phyloP scores from a whole-genome alignment of 1,140 invertebrate species.

The Drosophila oshimai region DNA sequence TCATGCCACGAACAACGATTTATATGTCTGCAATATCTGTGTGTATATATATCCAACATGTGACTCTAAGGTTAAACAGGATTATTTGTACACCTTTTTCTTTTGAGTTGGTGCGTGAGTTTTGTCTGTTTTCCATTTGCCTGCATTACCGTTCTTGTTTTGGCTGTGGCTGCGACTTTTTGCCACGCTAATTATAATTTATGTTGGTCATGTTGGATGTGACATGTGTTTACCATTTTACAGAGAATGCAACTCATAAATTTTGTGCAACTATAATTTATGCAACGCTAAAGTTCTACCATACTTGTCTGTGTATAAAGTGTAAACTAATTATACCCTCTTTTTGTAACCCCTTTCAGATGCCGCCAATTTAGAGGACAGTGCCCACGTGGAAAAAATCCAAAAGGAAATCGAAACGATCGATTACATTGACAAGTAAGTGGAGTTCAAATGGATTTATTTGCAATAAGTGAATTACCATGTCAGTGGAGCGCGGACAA shows the following conservation, averaged over 20 bases:
- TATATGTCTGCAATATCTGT: slow-evolving; percentile 40
- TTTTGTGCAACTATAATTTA: slow-evolving; percentile 24
- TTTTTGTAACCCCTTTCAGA: slow-evolving; percentile 44
- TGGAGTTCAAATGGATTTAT: slow-evolving; percentile 19
- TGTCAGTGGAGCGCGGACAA: slow-evolving; percentile 29
- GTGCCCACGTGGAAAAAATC: slow-evolving; percentile 63
- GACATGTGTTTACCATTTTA: slow-evolving; percentile 48
- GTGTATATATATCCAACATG: not conserved
- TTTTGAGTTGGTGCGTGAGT: slow-evolving; percentile 51
- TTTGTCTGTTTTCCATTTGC: slow-evolving; percentile 25
- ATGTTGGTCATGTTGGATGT: slow-evolving; percentile 45
- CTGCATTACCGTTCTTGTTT: slow-evolving; percentile 50
- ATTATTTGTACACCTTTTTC: slow-evolving; percentile 43
- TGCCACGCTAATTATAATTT: slow-evolving; percentile 70
- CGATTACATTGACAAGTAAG: slow-evolving; percentile 81
- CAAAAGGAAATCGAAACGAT: slow-evolving; percentile 80
- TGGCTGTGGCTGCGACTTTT: slow-evolving; percentile 41
- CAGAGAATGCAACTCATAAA: slow-evolving; percentile 48
- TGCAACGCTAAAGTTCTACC: slow-evolving; percentile 8
- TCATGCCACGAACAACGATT: slow-evolving; percentile 51
- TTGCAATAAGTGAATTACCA: slow-evolving; percentile 13
- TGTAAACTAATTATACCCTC: slow-evolving; percentile 14
- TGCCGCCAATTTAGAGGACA: slow-evolving; percentile 44
- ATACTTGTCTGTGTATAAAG: not conserved
- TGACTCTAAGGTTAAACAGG: slow-evolving; percentile 57